Conservation (phyloP, 2,113 vertebrate genomes). For the Podiceps cristatus region DNA sequence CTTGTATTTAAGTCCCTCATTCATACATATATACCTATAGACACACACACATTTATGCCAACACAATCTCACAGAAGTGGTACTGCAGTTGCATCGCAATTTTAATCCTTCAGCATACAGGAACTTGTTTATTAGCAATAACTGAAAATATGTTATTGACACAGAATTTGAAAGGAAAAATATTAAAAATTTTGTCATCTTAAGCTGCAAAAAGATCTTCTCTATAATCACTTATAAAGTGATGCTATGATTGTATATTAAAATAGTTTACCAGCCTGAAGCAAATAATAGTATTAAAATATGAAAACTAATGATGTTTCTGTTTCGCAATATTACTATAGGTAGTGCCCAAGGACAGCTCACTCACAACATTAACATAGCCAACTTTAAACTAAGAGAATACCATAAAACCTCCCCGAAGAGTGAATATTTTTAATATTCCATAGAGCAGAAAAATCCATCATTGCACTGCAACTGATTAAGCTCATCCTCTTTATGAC, state of each 20-base stretch:
- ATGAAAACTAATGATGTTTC: background rate
- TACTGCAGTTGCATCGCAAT: background rate
- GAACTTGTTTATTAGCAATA: background rate
- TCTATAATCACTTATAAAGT: background rate
- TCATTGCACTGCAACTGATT: background rate
- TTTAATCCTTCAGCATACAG: background rate
- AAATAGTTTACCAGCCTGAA: background rate
- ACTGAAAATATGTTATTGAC: background rate
- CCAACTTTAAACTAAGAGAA: background rate
- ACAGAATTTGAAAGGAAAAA: background rate
- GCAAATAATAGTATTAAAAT: background rate
- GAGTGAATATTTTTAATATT: background rate
- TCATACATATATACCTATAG: background rate
- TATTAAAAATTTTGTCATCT: background rate
- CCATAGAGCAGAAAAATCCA: background rate
- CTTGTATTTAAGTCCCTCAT: background rate
- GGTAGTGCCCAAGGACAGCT: background rate
- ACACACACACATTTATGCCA: background rate
- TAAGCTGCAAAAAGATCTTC: background rate
- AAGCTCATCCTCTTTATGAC: background rate
- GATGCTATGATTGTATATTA: background rate
- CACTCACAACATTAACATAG: background rate
- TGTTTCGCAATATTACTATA: background rate
- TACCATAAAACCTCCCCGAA: background rate
- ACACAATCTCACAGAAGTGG: background rate